phyloP scores from a whole-genome alignment of 2,113 vertebrate genomes.

The Percina caprodes region DNA sequence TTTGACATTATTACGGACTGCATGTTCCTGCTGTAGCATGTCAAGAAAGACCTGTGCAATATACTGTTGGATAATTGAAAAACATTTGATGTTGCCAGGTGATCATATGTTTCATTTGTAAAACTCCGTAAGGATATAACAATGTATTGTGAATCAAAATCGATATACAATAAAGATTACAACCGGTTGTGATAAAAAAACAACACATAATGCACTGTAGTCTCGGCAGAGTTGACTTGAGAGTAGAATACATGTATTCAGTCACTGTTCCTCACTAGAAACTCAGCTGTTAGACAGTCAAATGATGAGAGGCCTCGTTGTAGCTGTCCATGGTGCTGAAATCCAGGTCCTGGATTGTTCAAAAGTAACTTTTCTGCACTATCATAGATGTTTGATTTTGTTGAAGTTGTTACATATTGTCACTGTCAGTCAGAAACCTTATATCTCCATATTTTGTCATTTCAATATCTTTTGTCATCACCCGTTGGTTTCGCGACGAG shows the following conservation, averaged over 20 bases:
- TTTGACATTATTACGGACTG: not conserved
- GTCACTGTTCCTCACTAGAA: not conserved
- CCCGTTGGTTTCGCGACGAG: too few relatives aligned
- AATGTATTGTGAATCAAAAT: too few relatives aligned
- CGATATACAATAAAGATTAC: too few relatives aligned
- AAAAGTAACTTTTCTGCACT: not conserved
- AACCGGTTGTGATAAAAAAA: too few relatives aligned
- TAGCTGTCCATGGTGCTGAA: constrained; percentile 28
- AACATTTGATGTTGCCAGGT: too few relatives aligned
- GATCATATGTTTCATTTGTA: not conserved
- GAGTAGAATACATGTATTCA: not conserved
- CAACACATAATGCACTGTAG: too few relatives aligned
- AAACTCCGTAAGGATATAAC: not conserved
- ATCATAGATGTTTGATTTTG: not conserved
- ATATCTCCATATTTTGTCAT: too few relatives aligned
- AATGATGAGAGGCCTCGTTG: not conserved
- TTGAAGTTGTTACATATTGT: too few relatives aligned
- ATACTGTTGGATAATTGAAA: not conserved
- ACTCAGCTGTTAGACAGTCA: not conserved
- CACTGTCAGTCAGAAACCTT: too few relatives aligned
- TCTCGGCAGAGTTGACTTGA: too few relatives aligned
- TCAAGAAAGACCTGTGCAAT: not conserved
- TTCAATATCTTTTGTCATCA: too few relatives aligned
- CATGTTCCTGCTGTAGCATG: not conserved
- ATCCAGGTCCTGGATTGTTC: not conserved